A percentile compares a stretch with the other conserved stretches of the same genome.
phyloP scores from a whole-genome alignment of 2,797 vertebrate genomes.

The Chiroxiphia lanceolata region DNA sequence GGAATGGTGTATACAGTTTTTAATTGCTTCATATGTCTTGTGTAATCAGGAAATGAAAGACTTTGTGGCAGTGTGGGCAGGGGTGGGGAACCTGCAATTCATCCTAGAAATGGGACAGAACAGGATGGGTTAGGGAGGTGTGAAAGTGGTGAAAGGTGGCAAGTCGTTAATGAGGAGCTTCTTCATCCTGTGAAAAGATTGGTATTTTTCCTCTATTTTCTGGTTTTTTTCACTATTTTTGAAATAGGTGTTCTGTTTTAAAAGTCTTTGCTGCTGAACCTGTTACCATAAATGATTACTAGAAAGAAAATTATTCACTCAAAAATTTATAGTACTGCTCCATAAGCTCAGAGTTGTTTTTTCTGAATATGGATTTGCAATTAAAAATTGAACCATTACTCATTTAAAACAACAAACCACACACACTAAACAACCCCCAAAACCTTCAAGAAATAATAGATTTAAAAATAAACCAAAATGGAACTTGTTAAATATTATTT shows the following conservation, averaged over 20 bases:
- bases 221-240: background rate
- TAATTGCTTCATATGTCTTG: constrained; percentile 40
- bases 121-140: background rate
- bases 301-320: background rate
- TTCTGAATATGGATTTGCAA: background rate
- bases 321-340: background rate
- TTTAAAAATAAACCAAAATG: background rate
- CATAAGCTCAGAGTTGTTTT: background rate
- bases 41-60: constrained; percentile 55
- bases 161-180: background rate
- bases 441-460: background rate
- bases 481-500: background rate
- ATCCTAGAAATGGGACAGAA: background rate
- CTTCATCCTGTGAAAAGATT: background rate
- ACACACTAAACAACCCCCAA: background rate
- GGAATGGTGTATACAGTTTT: background rate
- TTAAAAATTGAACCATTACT: background rate
- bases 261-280: background rate
- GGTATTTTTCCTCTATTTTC: background rate
- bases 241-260: background rate
- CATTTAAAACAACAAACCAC: background rate
- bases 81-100: background rate
- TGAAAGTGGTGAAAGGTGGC: background rate
- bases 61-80: background rate
- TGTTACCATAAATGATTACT: background rate